Evolutionary conservation across 2,113 vertebrate species (phyloP).

Genomic region (Dryoscopus gambensis): DNA sequence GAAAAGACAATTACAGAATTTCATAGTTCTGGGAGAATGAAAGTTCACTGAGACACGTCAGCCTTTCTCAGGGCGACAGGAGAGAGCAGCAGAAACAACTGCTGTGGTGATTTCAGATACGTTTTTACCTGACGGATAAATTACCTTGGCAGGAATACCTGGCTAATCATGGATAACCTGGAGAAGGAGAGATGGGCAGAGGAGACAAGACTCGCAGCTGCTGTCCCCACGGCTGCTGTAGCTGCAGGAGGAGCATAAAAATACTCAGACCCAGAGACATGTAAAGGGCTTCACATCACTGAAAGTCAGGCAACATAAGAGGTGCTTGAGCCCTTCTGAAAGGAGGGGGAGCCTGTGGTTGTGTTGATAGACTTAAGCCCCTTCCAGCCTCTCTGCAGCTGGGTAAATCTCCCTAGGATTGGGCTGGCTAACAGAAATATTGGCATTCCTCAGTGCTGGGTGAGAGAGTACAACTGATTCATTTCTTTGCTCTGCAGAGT

Average conservation of each 20-base stretch:
- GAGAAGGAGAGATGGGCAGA: background rate
- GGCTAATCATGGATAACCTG: background rate
- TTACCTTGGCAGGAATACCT: background rate
- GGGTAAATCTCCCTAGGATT: conserved; percentile 56
- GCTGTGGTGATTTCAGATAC: background rate
- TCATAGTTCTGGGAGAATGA: background rate
- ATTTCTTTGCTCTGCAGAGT: conserved; percentile 51
- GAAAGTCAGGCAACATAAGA: conserved; percentile 2
- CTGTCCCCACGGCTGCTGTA: background rate
- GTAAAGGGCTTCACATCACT: background rate
- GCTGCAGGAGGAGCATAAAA: background rate
- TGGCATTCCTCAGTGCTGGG: conserved; percentile 54
- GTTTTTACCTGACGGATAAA: background rate
- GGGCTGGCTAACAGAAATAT: conserved; percentile 57
- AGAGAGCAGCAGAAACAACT: background rate
- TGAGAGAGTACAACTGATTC: conserved; percentile 55
- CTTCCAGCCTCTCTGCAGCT: conserved; percentile 53
- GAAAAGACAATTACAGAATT: background rate
- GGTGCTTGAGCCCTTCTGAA: conserved; percentile 12
- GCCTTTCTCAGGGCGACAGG: background rate
- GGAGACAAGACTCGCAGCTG: background rate
- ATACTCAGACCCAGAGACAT: background rate
- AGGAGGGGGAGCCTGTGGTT: background rate
- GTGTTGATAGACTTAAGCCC: conserved; percentile 54
- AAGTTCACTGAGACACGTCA: background rate